These are phyloP conservation scores for Trichosurus vulpecula DNA, from an alignment of 2,797 vertebrate species.

Conservation along the genomic window DNA sequence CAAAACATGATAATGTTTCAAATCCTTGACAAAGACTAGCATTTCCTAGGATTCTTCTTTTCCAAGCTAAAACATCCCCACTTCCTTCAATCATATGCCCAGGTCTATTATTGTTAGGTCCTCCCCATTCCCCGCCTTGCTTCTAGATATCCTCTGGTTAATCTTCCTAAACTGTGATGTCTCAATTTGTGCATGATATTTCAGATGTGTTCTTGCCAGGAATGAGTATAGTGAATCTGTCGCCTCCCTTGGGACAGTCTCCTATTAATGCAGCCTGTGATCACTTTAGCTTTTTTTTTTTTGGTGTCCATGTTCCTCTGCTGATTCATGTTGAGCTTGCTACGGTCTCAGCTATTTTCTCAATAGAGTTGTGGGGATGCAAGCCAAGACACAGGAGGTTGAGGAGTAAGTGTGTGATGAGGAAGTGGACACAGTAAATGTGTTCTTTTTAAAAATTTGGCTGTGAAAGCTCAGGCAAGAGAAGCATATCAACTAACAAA, in stretches of 20 bases:
- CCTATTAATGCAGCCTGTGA: not conserved
- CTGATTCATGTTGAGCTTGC: not conserved
- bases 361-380: not conserved
- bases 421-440: not conserved
- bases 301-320: not conserved
- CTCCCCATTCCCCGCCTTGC: too few relatives aligned
- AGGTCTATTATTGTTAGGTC: not conserved
- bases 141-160: not conserved
- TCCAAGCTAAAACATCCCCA: not conserved
- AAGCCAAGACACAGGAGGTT: not conserved
- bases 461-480: too few relatives aligned
- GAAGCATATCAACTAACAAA: not conserved
- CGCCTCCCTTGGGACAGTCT: not conserved
- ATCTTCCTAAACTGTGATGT: not conserved
- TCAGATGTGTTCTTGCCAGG: not conserved
- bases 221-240: not conserved
- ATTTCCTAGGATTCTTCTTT: not conserved
- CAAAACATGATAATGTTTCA: not conserved
- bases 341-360: not conserved
- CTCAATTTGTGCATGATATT: not conserved
- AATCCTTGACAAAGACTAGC: not conserved
- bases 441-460: not conserved
- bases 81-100: not conserved
- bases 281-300: not conserved
- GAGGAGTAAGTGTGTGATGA: not conserved